phyloP scores from a whole-genome alignment of 2,113 vertebrate species.

The Vicugna pacos region DNA sequence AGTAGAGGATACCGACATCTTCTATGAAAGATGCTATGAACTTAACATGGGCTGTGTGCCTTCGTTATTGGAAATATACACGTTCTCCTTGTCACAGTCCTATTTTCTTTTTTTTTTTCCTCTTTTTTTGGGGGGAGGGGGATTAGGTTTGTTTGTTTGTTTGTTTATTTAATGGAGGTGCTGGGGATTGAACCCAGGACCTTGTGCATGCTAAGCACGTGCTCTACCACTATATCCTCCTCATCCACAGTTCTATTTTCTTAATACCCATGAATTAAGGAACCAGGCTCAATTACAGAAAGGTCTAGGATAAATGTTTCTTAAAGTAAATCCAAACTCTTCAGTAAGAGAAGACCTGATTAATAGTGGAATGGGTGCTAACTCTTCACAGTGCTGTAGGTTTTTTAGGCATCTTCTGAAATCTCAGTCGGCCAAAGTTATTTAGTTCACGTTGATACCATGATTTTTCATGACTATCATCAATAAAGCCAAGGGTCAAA shows the following conservation, averaged over 20 bases:
- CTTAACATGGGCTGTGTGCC: background rate
- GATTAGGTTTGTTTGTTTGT: no score
- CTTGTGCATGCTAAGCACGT: no score
- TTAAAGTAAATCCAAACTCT: background rate
- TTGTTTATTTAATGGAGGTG: no score
- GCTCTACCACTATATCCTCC: no score
- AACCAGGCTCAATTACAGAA: background rate
- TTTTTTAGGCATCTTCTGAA: background rate
- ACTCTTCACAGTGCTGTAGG: background rate
- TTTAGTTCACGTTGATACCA: background rate
- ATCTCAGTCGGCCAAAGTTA: background rate
- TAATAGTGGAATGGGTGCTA: background rate
- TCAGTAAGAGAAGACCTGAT: background rate
- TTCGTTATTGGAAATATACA: background rate
- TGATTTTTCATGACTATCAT: background rate
- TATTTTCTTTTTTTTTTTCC: background rate
- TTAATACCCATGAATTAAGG: background rate
- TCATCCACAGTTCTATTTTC: background rate
- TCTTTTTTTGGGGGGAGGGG: no score
- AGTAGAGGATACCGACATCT: background rate
- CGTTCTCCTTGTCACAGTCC: background rate
- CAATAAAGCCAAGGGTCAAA: background rate
- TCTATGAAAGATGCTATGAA: background rate
- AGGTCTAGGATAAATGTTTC: background rate
- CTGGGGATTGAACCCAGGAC: no score